These are phyloP conservation scores for Onchidella celtica DNA, from an alignment of 2,888 invertebrate genomes.

Conservation along the genomic window DNA sequence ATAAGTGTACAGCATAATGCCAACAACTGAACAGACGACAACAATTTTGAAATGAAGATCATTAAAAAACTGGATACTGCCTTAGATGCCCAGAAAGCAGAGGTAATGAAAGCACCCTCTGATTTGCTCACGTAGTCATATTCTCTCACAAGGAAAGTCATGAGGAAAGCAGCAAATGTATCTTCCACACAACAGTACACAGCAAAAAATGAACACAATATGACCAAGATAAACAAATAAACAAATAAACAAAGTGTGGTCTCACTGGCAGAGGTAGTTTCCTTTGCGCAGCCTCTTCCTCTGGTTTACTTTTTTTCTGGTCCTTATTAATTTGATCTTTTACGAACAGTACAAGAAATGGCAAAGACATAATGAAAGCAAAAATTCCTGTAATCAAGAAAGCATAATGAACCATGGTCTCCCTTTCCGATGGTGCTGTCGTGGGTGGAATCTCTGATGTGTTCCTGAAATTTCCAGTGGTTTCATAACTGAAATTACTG, in stretches of 20 bases:
- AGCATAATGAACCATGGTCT: too few species aligned
- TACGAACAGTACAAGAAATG: conserved; percentile 52
- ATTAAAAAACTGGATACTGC: conserved; percentile 76
- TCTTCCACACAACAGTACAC: conserved; percentile 79
- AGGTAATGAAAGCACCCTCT: conserved; percentile 74
- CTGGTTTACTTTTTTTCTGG: too few species aligned
- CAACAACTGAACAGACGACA: conserved; percentile 66
- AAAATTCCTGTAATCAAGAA: too few species aligned
- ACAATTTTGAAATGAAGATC: conserved; percentile 75
- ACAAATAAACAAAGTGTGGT: too few species aligned
- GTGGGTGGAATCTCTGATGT: too few species aligned
- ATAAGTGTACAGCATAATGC: conserved; percentile 31
- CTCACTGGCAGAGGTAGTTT: conserved; percentile 54
- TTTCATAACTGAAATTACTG: too few species aligned
- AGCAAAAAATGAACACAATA: conserved; percentile 75
- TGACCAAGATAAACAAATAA: conserved; percentile 69
- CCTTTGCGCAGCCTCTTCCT: conserved; percentile 12
- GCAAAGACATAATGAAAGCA: too few species aligned
- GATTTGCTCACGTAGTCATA: conserved; percentile 71
- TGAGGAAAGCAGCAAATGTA: too few species aligned
- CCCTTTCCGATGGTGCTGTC: too few species aligned
- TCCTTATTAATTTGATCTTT: too few species aligned
- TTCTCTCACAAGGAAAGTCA: conserved; percentile 72
- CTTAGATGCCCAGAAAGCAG: conserved; percentile 80
- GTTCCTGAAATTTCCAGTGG: too few species aligned